Evolutionary conservation across 1,140 invertebrate species (phyloP).

Genomic region (Pygmarrhopalites habei): DNA sequence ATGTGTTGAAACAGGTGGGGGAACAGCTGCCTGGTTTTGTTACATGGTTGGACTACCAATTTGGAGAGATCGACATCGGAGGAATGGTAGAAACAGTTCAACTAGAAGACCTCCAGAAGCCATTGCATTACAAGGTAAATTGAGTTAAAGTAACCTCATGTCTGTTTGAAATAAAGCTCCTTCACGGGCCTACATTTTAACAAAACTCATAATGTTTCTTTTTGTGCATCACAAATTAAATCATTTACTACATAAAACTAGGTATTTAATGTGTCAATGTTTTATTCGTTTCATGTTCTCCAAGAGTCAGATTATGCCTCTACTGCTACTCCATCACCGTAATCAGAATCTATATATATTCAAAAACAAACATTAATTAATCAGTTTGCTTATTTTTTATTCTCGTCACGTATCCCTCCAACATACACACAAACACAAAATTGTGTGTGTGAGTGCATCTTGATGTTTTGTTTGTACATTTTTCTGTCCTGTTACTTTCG

Average conservation of each 20-base stretch:
- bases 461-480: not conserved
- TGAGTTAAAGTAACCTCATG: too few relatives aligned
- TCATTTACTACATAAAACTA: too few relatives aligned
- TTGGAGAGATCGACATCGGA: conserved; percentile 20
- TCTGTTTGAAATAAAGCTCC: too few relatives aligned
- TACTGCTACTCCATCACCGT: conserved; percentile 32
- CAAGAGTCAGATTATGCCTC: too few relatives aligned
- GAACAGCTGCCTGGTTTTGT: conserved; percentile 25
- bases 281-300: too few relatives aligned
- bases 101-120: conserved; percentile 2
- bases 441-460: not conserved
- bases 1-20: too few relatives aligned
- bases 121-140: conserved; percentile 29
- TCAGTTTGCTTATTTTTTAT: not conserved
- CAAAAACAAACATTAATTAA: not conserved
- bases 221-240: too few relatives aligned
- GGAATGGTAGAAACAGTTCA: not conserved
- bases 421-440: not conserved
- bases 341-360: not conserved
- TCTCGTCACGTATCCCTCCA: not conserved
- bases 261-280: too few relatives aligned
- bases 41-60: conserved; percentile 27
- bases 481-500: too few relatives aligned
- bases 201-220: too few relatives aligned
- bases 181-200: too few relatives aligned